phyloP scores from a whole-genome alignment of 2,888 invertebrate species.

The Dryadula phaetusa region DNA sequence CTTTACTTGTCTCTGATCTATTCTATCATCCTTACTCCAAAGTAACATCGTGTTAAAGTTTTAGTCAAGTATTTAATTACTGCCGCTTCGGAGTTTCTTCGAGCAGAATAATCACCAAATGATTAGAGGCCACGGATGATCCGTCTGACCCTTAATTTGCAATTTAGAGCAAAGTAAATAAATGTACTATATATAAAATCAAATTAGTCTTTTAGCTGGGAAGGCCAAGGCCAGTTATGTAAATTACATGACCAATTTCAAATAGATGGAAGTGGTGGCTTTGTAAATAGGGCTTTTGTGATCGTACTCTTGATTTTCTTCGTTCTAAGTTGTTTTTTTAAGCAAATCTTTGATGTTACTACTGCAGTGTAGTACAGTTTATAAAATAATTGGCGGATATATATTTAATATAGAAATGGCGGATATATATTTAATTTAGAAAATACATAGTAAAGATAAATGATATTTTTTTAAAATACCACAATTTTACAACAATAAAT shows the following conservation, averaged over 20 bases:
- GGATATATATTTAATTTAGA: too few relatives aligned
- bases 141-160: conserved; percentile 36
- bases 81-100: conserved; percentile 10
- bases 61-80: conserved; percentile 20
- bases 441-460: too few relatives aligned
- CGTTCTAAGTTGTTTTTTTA: background rate
- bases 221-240: conserved; percentile 15
- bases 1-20: background rate
- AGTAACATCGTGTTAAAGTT: conserved; percentile 11
- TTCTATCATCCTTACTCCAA: background rate
- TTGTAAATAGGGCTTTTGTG: background rate
- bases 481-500: too few relatives aligned
- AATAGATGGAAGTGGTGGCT: background rate
- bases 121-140: conserved; percentile 24
- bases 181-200: conserved; percentile 8
- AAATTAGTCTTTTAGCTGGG: background rate
- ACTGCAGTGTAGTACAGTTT: background rate
- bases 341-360: background rate
- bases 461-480: too few relatives aligned
- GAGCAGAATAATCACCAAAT: conserved; percentile 25
- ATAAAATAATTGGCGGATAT: background rate
- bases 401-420: too few relatives aligned
- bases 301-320: background rate
- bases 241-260: conserved; percentile 9
- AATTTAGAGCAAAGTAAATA: conserved; percentile 40